Evolutionary conservation across 2,888 invertebrate genomes (phyloP).

Genomic region (Cheiracanthium punctorium): DNA sequence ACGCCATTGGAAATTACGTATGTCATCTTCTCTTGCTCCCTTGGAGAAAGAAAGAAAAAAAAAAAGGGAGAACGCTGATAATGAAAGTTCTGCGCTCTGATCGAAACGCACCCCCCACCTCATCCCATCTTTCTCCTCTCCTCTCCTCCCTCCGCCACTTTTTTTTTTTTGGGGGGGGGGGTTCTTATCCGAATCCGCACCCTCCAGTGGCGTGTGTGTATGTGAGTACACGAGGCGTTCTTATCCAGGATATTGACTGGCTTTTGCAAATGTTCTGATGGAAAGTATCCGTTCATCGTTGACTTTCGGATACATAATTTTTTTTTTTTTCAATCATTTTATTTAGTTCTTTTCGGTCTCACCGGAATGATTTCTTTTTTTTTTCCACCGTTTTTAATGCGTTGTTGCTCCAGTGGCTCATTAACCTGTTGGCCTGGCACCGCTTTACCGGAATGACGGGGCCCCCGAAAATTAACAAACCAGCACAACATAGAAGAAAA

Average conservation of each 20-base stretch:
- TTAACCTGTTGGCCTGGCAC: constrained; percentile 67
- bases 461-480: background rate
- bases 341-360: constrained; percentile 8
- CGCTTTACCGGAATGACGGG: constrained; percentile 4
- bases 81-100: constrained; percentile 65
- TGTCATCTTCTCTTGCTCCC: constrained; percentile 69
- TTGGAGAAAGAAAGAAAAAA: too few relatives aligned
- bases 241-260: constrained; percentile 59
- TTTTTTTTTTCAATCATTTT: too few relatives aligned
- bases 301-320: too few relatives aligned
- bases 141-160: constrained; percentile 25
- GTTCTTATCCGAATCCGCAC: constrained; percentile 58
- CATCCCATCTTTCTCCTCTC: background rate
- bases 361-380: background rate
- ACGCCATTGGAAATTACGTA: constrained; percentile 69
- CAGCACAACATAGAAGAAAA: constrained; percentile 37
- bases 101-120: constrained; percentile 40
- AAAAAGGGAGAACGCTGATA: constrained; percentile 66
- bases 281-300: constrained; percentile 36
- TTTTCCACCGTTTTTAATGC: background rate
- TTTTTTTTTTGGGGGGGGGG: too few relatives aligned
- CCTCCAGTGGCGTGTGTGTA: constrained; percentile 5
- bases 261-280: constrained; percentile 59
- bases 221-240: constrained; percentile 1
- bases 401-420: constrained; percentile 49